phyloP scores from a whole-genome alignment of 2,113 vertebrate genomes.

The Gasterosteus aculeatus region DNA sequence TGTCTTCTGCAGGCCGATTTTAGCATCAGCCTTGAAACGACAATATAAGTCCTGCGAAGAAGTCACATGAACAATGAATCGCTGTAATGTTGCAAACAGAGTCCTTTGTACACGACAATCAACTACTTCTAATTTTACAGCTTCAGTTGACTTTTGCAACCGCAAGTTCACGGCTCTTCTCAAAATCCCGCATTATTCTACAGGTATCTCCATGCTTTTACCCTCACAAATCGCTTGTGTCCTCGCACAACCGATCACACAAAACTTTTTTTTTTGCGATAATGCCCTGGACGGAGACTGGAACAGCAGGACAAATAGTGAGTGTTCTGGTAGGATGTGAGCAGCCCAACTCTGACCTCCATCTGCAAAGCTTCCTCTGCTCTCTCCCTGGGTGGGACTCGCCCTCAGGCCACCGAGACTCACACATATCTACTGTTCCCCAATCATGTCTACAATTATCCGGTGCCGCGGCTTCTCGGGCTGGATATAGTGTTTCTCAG shows the following conservation, averaged over 20 bases:
- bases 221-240: slow-evolving; percentile 2
- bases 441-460: slow-evolving; percentile 54
- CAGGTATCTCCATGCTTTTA: slow-evolving; percentile 21
- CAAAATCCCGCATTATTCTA: not conserved
- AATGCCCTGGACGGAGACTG: slow-evolving; percentile 40
- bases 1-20: slow-evolving; percentile 17
- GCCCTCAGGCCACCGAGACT: slow-evolving; percentile 46
- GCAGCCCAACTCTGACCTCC: slow-evolving; percentile 62
- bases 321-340: slow-evolving; percentile 53
- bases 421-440: slow-evolving; percentile 63
- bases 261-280: not conserved
- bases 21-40: slow-evolving; percentile 48
- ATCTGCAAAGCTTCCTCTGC: slow-evolving; percentile 73
- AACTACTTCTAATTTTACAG: slow-evolving; percentile 34
- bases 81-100: slow-evolving; percentile 36
- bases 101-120: slow-evolving; percentile 21
- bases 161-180: slow-evolving; percentile 7
- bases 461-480: slow-evolving; percentile 34
- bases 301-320: slow-evolving; percentile 63
- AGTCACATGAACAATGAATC: slow-evolving; percentile 27
- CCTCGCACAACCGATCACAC: no score
- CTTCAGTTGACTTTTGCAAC: slow-evolving; percentile 32
- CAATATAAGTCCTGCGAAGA: slow-evolving; percentile 16
- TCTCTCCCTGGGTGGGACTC: slow-evolving; percentile 75
- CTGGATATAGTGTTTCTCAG: slow-evolving; percentile 55